phyloP scores from a whole-genome alignment of 2,113 vertebrate genomes.

The Pungitius pungitius region DNA sequence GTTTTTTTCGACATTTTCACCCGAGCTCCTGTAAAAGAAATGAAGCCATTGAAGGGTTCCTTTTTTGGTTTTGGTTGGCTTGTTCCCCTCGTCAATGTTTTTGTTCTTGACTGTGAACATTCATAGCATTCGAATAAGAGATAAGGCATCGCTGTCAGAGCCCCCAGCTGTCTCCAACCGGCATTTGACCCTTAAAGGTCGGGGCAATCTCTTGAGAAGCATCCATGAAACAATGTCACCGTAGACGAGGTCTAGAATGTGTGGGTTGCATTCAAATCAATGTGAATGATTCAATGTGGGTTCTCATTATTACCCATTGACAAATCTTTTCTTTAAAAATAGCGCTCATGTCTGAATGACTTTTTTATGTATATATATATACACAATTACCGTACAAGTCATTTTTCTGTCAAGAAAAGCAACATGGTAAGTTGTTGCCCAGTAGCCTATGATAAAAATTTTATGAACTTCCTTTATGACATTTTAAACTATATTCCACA shows the following conservation, averaged over 20 bases:
- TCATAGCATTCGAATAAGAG: neutral
- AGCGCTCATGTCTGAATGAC: neutral
- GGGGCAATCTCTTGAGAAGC: neutral
- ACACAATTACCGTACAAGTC: slow-evolving; percentile 17
- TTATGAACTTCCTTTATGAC: slow-evolving; percentile 20
- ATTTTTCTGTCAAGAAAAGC: slow-evolving; percentile 4
- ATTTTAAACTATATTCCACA: slow-evolving; percentile 20
- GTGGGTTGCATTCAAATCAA: neutral
- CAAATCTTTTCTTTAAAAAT: neutral
- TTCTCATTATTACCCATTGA: neutral
- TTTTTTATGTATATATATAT: neutral
- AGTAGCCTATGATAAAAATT: slow-evolving; percentile 17
- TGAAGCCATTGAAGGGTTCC: neutral
- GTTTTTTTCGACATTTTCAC: neutral
- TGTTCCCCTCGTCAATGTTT: neutral
- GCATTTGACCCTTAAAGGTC: neutral
- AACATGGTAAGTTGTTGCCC: neutral
- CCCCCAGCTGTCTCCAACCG: neutral
- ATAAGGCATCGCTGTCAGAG: neutral
- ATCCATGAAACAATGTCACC: neutral
- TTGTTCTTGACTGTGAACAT: neutral
- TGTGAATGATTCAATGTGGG: neutral
- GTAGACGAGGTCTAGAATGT: neutral
- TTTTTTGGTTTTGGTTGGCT: neutral
- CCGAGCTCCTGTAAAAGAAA: neutral